phyloP scores from a whole-genome alignment of 2,797 vertebrate genomes.

The Anguilla anguilla region DNA sequence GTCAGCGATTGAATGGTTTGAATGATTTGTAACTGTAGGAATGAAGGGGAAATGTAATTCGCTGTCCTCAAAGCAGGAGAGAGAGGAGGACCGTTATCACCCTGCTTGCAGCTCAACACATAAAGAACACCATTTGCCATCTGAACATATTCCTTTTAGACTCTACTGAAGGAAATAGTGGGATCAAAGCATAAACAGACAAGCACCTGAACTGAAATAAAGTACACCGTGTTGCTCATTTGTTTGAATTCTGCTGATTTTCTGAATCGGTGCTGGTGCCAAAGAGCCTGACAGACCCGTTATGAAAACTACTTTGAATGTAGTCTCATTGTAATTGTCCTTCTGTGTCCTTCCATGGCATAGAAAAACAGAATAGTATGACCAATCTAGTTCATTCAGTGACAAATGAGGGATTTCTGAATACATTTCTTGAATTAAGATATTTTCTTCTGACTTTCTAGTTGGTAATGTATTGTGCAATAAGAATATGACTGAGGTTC shows the following conservation, averaged over 20 bases:
- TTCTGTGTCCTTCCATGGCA: neutral
- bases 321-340: neutral
- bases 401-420: neutral
- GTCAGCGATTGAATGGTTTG: neutral
- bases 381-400: neutral
- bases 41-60: neutral
- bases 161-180: neutral
- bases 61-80: neutral
- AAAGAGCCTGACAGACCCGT: neutral
- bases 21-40: neutral
- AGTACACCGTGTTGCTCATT: neutral
- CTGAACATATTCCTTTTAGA: neutral
- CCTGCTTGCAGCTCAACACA: neutral
- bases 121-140: neutral
- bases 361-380: neutral
- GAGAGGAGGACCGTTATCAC: neutral
- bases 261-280: neutral
- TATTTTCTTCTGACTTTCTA: neutral
- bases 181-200: neutral
- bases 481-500: neutral
- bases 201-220: neutral
- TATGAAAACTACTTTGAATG: neutral
- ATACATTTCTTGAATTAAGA: neutral
- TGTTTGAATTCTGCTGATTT: neutral
- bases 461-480: neutral